phyloP scores from a whole-genome alignment of 2,888 invertebrate species.

The Leuctra nigra region DNA sequence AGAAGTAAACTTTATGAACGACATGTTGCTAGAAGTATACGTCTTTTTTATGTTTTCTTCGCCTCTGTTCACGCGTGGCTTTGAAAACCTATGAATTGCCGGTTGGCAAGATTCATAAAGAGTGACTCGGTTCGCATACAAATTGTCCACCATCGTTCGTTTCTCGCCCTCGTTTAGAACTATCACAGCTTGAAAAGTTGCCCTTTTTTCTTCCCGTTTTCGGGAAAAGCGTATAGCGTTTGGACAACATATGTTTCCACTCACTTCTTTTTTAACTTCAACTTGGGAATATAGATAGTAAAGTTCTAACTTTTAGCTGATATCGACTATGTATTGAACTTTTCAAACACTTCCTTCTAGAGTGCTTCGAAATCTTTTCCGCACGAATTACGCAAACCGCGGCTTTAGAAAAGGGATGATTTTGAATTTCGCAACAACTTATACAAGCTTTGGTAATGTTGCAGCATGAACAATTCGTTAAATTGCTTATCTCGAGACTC shows the following conservation, averaged over 20 bases:
- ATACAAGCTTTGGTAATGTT: too few species aligned
- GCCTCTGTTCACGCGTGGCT: too few species aligned
- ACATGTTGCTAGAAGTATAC: too few species aligned
- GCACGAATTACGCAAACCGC: neutral
- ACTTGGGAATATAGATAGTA: constrained; percentile 14
- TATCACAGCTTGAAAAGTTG: too few species aligned
- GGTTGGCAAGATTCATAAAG: constrained; percentile 8
- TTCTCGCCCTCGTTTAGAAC: neutral
- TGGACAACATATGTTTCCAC: constrained; percentile 5
- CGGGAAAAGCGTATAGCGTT: neutral
- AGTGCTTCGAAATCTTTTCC: constrained; percentile 12
- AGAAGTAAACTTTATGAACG: too few species aligned
- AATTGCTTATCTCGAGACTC: too few species aligned
- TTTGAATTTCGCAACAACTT: too few species aligned
- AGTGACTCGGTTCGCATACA: neutral
- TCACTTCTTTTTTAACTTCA: constrained; percentile 8
- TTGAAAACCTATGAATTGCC: constrained; percentile 10
- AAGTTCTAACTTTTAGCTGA: constrained; percentile 5
- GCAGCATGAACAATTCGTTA: too few species aligned
- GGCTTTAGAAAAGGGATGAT: too few species aligned
- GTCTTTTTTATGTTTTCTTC: too few species aligned
- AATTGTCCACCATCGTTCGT: constrained; percentile 16
- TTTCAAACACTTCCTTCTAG: constrained; percentile 2
- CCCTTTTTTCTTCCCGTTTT: neutral
- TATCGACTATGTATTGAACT: constrained; percentile 5